Evolutionary conservation across 2,113 vertebrate species (phyloP).

Genomic region (Arvicanthis niloticus): DNA sequence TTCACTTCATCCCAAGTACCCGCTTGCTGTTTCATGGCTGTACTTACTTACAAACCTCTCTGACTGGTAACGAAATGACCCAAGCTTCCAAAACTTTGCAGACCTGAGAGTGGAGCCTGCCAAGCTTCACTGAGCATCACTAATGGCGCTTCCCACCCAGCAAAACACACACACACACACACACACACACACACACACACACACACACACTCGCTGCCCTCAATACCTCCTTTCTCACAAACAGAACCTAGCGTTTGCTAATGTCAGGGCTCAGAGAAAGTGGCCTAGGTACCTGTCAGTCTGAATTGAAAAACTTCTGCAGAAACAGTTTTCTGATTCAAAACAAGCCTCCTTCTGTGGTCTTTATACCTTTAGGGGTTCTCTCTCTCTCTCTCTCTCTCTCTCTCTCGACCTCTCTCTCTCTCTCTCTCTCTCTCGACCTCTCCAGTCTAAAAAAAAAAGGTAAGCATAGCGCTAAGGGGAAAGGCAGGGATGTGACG

Average conservation of each 20-base stretch:
- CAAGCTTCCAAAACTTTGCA: constrained; percentile 67
- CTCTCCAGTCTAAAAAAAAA: not conserved
- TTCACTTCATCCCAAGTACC: constrained; percentile 71
- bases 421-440: not conserved
- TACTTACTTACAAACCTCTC: constrained; percentile 73
- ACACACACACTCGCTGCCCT: not conserved
- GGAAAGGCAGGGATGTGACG: constrained; percentile 46
- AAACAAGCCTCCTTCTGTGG: constrained; percentile 54
- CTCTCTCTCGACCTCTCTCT: not conserved
- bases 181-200: not conserved
- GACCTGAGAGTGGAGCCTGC: not conserved
- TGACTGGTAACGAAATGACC: constrained; percentile 63
- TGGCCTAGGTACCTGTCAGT: constrained; percentile 51
- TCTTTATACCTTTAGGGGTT: constrained; percentile 42
- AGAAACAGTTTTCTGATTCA: constrained; percentile 57
- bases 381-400: not conserved
- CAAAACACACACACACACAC: not conserved
- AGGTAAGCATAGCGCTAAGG: constrained; percentile 52
- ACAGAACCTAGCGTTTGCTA: constrained; percentile 46
- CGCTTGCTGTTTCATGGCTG: constrained; percentile 75
- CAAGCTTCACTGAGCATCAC: not conserved
- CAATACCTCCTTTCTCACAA: constrained; percentile 58
- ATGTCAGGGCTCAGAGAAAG: constrained; percentile 26
- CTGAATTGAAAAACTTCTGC: constrained; percentile 25
- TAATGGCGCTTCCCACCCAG: not conserved